These are phyloP conservation scores for Ophion obscuratus DNA, from an alignment of 2,888 invertebrate genomes.

Conservation along the genomic window DNA sequence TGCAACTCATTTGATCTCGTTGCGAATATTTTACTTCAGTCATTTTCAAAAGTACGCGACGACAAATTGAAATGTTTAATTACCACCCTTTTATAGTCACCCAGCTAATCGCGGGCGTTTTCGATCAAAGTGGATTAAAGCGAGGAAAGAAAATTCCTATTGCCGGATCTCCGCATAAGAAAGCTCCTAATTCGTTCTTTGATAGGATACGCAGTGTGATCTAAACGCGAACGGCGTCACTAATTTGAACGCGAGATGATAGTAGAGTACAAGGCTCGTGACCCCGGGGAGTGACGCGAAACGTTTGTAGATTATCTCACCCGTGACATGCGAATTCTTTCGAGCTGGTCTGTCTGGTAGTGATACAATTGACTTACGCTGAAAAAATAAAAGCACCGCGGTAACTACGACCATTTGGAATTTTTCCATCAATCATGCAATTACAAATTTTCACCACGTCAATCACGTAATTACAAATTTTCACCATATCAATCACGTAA, in stretches of 20 bases:
- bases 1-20: too few species aligned
- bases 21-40: too few species aligned
- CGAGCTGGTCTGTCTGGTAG: neutral
- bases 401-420: neutral
- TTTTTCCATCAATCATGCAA: neutral
- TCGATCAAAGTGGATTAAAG: neutral
- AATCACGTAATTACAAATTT: neutral
- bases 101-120: too few species aligned
- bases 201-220: slow-evolving; percentile 37
- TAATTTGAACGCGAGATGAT: slow-evolving; percentile 64
- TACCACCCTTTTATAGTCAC: too few species aligned
- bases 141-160: neutral
- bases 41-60: too few species aligned
- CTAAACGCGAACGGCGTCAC: slow-evolving; percentile 51
- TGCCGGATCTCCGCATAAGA: neutral
- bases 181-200: slow-evolving; percentile 21
- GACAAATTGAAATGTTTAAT: too few species aligned
- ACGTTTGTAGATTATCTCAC: slow-evolving; percentile 58
- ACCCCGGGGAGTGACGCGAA: slow-evolving; percentile 69
- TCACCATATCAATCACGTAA: neutral
- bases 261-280: slow-evolving; percentile 75
- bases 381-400: neutral
- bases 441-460: too few species aligned
- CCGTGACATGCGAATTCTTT: slow-evolving; percentile 61
- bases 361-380: slow-evolving; percentile 14